These are phyloP conservation scores for Lagocephalus sceleratus DNA, from an alignment of 2,797 vertebrate species.

Conservation along the genomic window DNA sequence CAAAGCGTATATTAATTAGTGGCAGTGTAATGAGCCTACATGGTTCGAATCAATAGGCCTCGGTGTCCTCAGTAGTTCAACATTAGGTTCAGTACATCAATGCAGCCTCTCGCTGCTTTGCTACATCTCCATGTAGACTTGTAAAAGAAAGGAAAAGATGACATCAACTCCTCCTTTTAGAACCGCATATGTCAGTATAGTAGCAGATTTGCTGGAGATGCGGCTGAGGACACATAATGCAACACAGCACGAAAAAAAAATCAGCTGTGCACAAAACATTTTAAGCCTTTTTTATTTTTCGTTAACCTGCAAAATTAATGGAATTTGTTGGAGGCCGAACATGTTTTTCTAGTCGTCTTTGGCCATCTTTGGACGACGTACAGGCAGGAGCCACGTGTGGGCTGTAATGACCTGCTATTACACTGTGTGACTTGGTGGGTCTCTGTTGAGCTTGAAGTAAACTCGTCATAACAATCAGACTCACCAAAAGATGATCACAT, in stretches of 20 bases:
- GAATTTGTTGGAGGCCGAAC: slow-evolving; percentile 14
- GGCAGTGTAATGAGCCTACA: too few relatives aligned
- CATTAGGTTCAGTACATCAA: too few relatives aligned
- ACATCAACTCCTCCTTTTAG: too few relatives aligned
- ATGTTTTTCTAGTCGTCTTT: background rate
- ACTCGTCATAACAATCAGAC: background rate
- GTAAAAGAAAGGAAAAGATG: too few relatives aligned
- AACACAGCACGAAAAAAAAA: slow-evolving; percentile 25
- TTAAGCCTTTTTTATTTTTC: slow-evolving; percentile 4
- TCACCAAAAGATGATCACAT: too few relatives aligned
- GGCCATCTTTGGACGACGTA: background rate
- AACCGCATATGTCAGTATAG: background rate
- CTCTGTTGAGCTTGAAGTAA: slow-evolving; percentile 46
- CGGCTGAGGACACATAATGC: background rate
- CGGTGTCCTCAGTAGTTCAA: too few relatives aligned
- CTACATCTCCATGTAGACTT: too few relatives aligned
- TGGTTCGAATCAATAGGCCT: too few relatives aligned
- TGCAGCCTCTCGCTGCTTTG: too few relatives aligned
- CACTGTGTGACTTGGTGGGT: slow-evolving; percentile 22
- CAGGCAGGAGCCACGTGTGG: background rate
- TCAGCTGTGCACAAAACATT: slow-evolving; percentile 10
- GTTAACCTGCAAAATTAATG: slow-evolving; percentile 1
- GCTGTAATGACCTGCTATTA: slow-evolving; percentile 5
- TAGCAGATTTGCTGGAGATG: background rate
- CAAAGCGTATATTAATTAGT: too few relatives aligned